phyloP scores from a whole-genome alignment of 1,140 invertebrate species.

The Vanessa tameamea region DNA sequence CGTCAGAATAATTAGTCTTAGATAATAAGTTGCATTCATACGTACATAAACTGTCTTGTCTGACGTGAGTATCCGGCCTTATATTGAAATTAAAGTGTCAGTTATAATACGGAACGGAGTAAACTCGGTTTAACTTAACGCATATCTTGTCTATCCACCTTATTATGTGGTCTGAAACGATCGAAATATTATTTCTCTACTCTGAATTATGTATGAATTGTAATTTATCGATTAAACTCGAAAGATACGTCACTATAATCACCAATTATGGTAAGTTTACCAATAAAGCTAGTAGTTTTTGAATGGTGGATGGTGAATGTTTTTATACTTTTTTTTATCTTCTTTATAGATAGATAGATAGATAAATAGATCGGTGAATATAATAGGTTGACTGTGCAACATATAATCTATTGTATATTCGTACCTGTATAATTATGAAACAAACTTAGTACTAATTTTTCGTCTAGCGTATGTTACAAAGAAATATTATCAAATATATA shows the following conservation, averaged over 20 bases:
- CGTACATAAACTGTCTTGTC: neutral
- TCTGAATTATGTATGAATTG: slow-evolving; percentile 31
- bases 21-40: neutral
- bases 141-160: slow-evolving; percentile 31
- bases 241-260: slow-evolving; percentile 13
- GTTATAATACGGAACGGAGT: slow-evolving; percentile 36
- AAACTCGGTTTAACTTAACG: slow-evolving; percentile 28
- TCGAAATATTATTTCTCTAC: slow-evolving; percentile 32
- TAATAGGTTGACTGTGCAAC: too few relatives aligned
- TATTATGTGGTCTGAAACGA: slow-evolving; percentile 23
- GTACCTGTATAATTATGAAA: too few relatives aligned
- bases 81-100: slow-evolving; percentile 47
- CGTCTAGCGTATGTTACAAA: too few relatives aligned
- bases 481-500: too few relatives aligned
- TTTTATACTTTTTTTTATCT: neutral
- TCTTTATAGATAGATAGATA: too few relatives aligned
- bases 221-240: slow-evolving; percentile 12
- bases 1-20: neutral
- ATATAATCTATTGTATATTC: too few relatives aligned
- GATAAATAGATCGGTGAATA: too few relatives aligned
- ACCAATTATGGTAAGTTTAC: neutral
- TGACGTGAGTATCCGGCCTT: slow-evolving; percentile 26
- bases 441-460: too few relatives aligned
- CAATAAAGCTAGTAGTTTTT: neutral
- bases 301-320: neutral